These are phyloP conservation scores for Tethya wilhelma DNA, from an alignment of 37 sponge, comb jelly and placozoan genomes.

Conservation along the genomic window DNA sequence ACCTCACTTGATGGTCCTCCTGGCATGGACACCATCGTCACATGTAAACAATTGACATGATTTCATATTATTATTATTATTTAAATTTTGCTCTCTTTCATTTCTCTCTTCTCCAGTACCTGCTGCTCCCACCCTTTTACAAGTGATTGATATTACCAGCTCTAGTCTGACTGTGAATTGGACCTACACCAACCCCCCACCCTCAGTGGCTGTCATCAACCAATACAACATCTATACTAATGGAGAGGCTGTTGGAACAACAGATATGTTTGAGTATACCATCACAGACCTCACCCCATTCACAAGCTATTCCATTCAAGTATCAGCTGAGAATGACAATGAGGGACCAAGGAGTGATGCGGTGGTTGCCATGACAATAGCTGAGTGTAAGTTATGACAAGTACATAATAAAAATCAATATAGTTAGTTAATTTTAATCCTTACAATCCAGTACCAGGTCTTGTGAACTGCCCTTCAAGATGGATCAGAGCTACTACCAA, in stretches of 20 bases:
- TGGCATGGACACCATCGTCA: no score
- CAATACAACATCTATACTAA: neutral
- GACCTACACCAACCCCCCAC: neutral
- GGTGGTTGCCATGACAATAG: neutral
- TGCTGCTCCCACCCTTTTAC: neutral
- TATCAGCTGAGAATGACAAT: neutral
- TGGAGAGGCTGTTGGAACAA: neutral
- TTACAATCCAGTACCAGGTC: slow-evolving; percentile 16
- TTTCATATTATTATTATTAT: no score
- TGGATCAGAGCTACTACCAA: neutral
- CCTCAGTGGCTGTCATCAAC: neutral
- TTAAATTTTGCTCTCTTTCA: no score
- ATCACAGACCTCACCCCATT: slow-evolving; percentile 4
- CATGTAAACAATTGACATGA: no score
- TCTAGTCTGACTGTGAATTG: neutral
- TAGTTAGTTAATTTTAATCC: no score
- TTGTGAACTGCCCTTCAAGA: neutral
- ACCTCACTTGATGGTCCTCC: neutral
- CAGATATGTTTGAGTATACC: neutral
- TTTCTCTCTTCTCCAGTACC: no score
- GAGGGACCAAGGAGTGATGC: neutral
- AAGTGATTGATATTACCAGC: neutral
- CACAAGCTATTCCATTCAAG: neutral
- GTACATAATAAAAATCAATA: no score
- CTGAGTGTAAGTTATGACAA: neutral